Percentiles rank a stretch among this genome's conserved stretches.
These are phyloP conservation scores for Karalla daura DNA, from an alignment of 2,797 vertebrate species.

Conservation along the genomic window DNA sequence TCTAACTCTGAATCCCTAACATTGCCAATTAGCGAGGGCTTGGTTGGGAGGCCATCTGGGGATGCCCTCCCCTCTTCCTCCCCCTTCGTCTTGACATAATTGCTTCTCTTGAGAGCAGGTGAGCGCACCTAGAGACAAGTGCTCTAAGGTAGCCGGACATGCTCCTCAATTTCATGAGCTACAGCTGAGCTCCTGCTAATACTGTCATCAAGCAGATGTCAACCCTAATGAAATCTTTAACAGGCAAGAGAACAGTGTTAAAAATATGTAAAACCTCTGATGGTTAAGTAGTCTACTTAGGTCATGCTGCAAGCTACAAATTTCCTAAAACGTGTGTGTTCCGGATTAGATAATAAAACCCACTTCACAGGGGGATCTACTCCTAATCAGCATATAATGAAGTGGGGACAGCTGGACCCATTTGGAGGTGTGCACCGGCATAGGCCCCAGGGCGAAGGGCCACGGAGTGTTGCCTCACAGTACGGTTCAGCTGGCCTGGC, in stretches of 20 bases:
- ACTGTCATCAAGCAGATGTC: constrained; percentile 72
- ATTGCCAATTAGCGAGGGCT: constrained; percentile 82
- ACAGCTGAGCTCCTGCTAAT: constrained; percentile 76
- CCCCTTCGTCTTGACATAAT: constrained; percentile 82
- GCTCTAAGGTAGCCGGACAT: constrained; percentile 72
- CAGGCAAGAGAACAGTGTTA: constrained; percentile 49
- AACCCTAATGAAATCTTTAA: constrained; percentile 78
- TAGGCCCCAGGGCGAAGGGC: constrained; percentile 51
- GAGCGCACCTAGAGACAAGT: constrained; percentile 75
- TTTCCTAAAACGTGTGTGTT: constrained; percentile 13
- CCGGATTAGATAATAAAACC: constrained; percentile 25
- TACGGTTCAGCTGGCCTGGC: constrained; percentile 61
- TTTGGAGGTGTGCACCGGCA: constrained; percentile 52
- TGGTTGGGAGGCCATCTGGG: constrained; percentile 73
- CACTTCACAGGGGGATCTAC: constrained; percentile 39
- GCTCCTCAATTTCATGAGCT: constrained; percentile 71
- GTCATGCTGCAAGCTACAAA: constrained; percentile 23
- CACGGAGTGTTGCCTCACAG: constrained; percentile 54
- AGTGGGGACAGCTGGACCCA: constrained; percentile 67
- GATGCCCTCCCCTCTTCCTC: constrained; percentile 55
- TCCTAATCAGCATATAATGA: constrained; percentile 73
- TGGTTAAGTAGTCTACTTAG: constrained; percentile 39
- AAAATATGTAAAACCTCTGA: constrained; percentile 47
- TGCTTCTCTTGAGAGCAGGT: constrained; percentile 84
- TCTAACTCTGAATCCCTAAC: constrained; percentile 76